Conservation (phyloP, 2,888 invertebrate genomes). For the Cephus runcator region DNA sequence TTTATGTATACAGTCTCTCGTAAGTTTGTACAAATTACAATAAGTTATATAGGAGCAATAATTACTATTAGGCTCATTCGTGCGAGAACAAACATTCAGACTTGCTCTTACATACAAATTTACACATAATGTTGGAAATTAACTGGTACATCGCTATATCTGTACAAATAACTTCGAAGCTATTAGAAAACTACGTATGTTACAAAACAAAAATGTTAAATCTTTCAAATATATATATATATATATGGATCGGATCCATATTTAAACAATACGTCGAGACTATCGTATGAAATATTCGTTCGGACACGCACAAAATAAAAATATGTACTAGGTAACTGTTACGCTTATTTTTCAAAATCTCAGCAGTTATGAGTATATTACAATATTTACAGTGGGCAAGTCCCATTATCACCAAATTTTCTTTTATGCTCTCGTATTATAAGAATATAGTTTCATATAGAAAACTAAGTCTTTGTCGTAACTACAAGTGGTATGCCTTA, state of each 20-base stretch:
- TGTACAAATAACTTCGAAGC: constrained; percentile 48
- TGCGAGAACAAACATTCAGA: constrained; percentile 48
- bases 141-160: constrained; percentile 36
- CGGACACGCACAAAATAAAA: constrained; percentile 17
- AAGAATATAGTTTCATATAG: constrained; percentile 63
- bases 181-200: constrained; percentile 30
- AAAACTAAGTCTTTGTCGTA: constrained; percentile 62
- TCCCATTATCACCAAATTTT: constrained; percentile 52
- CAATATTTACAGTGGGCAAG: constrained; percentile 62
- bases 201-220: constrained; percentile 34
- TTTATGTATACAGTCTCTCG: constrained; percentile 53
- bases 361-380: constrained; percentile 52
- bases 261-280: constrained; percentile 27
- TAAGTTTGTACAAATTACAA: constrained; percentile 60
- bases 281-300: constrained; percentile 23
- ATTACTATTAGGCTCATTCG: constrained; percentile 52
- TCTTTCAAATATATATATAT: constrained; percentile 12
- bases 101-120: constrained; percentile 48
- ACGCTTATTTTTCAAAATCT: constrained; percentile 53
- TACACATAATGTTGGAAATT: constrained; percentile 43
- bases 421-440: constrained; percentile 42
- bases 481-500: constrained; percentile 42
- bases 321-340: constrained; percentile 50
- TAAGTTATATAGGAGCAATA: constrained; percentile 57
- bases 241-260: constrained; percentile 26